Evolutionary conservation across 2,113 vertebrate genomes (phyloP).

Genomic region (Anhinga rufa): DNA sequence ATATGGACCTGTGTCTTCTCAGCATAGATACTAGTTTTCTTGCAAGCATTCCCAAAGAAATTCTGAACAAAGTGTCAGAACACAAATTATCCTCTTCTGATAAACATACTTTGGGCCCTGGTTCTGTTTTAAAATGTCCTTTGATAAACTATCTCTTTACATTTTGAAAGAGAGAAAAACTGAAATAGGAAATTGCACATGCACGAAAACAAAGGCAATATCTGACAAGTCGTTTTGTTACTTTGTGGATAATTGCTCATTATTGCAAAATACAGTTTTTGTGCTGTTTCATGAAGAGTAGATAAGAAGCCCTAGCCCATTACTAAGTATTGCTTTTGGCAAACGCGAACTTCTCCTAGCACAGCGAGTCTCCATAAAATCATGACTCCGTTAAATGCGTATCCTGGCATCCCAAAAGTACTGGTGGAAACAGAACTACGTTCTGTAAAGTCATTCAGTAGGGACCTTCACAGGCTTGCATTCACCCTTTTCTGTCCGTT

Average conservation of each 20-base stretch:
- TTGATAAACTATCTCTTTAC: not conserved
- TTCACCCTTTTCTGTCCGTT: not conserved
- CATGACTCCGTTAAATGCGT: fast-evolving
- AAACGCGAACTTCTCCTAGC: not conserved
- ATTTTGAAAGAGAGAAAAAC: not conserved
- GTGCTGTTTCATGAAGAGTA: not conserved
- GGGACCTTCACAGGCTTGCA: not conserved
- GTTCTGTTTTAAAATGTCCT: not conserved
- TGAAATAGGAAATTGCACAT: not conserved
- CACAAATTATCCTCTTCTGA: not conserved
- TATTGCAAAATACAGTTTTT: not conserved
- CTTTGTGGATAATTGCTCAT: not conserved
- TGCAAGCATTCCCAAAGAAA: not conserved
- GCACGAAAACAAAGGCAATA: not conserved
- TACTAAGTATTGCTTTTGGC: not conserved
- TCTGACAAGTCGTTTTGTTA: not conserved
- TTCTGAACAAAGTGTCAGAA: not conserved
- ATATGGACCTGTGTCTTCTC: not conserved
- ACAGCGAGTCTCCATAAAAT: not conserved
- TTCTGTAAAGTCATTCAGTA: not conserved
- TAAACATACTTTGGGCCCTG: not conserved
- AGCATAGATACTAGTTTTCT: not conserved
- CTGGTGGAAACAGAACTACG: not conserved
- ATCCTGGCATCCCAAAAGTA: not conserved
- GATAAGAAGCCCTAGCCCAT: not conserved